Base-by-base conservation (phyloP, 2,797 vertebrate species). In the Xenentodon cancila region DNA sequence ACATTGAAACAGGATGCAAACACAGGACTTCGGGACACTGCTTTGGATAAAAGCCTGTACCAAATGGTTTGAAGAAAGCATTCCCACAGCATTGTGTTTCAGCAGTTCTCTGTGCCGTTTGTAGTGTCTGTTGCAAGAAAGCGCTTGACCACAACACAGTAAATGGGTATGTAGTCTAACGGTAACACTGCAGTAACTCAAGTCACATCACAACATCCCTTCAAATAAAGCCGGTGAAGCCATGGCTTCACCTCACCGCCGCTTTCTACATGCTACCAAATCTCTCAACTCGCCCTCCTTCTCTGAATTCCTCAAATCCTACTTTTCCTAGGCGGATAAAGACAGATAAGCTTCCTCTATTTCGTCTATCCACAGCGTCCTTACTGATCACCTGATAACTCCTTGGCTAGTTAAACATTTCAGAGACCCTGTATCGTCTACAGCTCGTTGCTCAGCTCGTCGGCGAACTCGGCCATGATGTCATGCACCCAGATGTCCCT, bases 401-500 rank as follows among this genome's bases (percentile, higher is more conserved):
- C 61, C 53, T 68, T 11, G 5, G 32, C 42, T 48, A 53, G 34
- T 20, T 9, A 53, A 34, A 67, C 37, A 47, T 18, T 22, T 5
- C 5, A 8, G 51, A 0, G 0, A 32, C 17, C 32, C 18, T 7
- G 27, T 37, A 16, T 18, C 3, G 51, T 45, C 81, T 90, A 89
- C 71, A 78, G 50, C 53, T 90, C 80, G 15, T 90, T 90, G 78
- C 80, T 86, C 62, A 80, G 72, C 72, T 93, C 94, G n/a, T 94
- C 92, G 15, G 94, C 90, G 82, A 96, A 96, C 57, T 98, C 95
- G 25, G 95, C 94, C 95, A 99, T 96, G 82, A 98, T 96, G 88
- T 99, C 96, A 77, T 99, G 97, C 89, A 99, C 94, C 98, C 98
- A 99, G 77, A 95, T 84, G 80, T 99, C 98, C 9, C 87, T 92